Percentiles rank a stretch among this genome's conserved stretches.
These are phyloP conservation scores for Semnornis frantzii DNA, from an alignment of 2,113 vertebrate genomes.

Conservation along the genomic window DNA sequence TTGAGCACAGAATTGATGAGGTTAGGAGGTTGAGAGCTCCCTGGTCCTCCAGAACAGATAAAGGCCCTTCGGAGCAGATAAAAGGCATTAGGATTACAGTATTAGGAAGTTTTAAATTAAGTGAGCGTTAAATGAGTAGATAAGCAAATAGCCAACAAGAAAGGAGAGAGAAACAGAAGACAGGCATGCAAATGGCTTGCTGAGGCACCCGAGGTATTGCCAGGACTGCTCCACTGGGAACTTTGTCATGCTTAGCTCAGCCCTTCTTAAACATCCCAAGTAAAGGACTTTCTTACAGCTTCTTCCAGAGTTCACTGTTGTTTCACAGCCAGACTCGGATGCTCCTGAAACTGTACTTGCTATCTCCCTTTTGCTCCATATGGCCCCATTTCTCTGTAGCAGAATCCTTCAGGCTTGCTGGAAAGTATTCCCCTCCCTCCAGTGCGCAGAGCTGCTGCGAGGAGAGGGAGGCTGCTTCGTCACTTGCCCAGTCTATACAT, in stretches of 20 bases:
- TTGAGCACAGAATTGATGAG: background rate
- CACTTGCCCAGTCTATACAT: background rate
- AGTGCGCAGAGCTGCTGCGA: fast-evolving
- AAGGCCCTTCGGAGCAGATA: background rate
- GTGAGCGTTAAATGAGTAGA: background rate
- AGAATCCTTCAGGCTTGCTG: background rate
- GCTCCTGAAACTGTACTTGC: background rate
- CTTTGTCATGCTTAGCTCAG: fast-evolving
- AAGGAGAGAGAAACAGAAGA: background rate
- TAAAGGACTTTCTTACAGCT: background rate
- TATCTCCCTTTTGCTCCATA: fast-evolving
- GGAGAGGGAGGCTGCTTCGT: background rate
- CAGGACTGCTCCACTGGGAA: background rate
- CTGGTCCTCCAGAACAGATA: background rate
- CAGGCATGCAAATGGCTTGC: background rate
- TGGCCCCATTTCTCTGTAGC: background rate
- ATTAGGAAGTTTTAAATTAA: background rate
- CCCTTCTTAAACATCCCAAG: fast-evolving
- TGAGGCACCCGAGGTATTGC: background rate
- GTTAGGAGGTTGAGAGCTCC: background rate
- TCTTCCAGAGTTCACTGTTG: background rate
- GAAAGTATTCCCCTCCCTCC: background rate
- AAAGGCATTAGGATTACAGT: background rate
- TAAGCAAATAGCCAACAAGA: background rate
- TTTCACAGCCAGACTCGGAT: background rate